phyloP scores from a whole-genome alignment of 2,797 vertebrate genomes.

The Enteromius afrohamiltoni region DNA sequence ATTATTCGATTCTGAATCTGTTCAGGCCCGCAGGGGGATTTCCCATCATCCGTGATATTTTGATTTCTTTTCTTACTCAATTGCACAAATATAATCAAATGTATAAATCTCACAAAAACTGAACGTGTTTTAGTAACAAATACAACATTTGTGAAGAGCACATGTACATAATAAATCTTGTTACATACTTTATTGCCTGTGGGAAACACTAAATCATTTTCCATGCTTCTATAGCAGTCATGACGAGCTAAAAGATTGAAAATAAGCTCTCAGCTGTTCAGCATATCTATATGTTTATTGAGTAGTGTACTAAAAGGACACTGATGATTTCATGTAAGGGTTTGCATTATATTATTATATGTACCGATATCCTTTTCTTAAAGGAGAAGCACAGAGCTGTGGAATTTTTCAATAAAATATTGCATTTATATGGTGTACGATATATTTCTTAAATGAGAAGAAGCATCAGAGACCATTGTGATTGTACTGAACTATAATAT shows the following conservation, averaged over 20 bases:
- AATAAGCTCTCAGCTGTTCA: slow-evolving; percentile 73
- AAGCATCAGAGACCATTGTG: background rate
- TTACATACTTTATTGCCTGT: slow-evolving; percentile 73
- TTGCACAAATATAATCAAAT: slow-evolving; percentile 19
- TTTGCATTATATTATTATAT: slow-evolving; percentile 78
- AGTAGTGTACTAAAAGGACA: slow-evolving; percentile 81
- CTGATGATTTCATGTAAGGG: slow-evolving; percentile 70
- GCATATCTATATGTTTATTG: slow-evolving; percentile 77
- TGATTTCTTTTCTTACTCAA: background rate
- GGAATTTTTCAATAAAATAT: slow-evolving; percentile 94
- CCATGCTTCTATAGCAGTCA: slow-evolving; percentile 65
- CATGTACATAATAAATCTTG: slow-evolving; percentile 85
- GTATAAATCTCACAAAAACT: background rate
- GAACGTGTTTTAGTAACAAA: slow-evolving; percentile 17
- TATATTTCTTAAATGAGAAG: background rate
- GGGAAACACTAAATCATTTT: slow-evolving; percentile 58
- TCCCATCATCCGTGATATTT: background rate
- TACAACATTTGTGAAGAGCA: slow-evolving; percentile 76
- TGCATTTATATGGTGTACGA: slow-evolving; percentile 73
- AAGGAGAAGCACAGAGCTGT: slow-evolving; percentile 88
- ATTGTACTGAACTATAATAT: background rate
- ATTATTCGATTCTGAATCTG: background rate
- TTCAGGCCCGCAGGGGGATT: background rate
- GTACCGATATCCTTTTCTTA: slow-evolving; percentile 86
- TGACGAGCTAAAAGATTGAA: slow-evolving; percentile 71